These are phyloP conservation scores for Callopanchax toddi DNA, from an alignment of 2,113 vertebrate species.

Conservation along the genomic window DNA sequence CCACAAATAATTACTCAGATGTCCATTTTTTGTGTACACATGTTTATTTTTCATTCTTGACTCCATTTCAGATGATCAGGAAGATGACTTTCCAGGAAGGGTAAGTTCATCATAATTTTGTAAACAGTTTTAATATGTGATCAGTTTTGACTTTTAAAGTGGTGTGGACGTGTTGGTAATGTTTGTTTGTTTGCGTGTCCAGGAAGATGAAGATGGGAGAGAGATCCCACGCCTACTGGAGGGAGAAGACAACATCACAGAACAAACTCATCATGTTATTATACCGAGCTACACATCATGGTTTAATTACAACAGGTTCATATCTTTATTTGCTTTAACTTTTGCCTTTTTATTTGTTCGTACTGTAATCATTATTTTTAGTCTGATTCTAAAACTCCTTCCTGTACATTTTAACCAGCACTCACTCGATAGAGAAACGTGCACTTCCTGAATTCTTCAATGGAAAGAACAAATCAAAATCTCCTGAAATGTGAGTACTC, in stretches of 20 bases:
- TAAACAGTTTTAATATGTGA: no score
- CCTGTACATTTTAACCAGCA: slow-evolving; percentile 70
- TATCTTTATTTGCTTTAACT: neutral
- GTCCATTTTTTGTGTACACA: neutral
- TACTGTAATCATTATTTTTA: neutral
- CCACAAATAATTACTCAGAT: neutral
- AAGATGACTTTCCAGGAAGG: slow-evolving; percentile 93
- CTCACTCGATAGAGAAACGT: slow-evolving; percentile 94
- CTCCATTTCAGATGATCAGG: slow-evolving; percentile 89
- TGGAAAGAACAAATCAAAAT: slow-evolving; percentile 97
- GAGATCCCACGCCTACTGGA: slow-evolving; percentile 88
- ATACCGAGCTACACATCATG: slow-evolving; percentile 96
- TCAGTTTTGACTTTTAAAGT: no score
- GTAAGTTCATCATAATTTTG: no score
- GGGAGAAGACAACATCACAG: slow-evolving; percentile 91
- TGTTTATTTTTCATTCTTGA: neutral
- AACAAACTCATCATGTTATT: slow-evolving; percentile 97
- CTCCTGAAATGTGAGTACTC: slow-evolving; percentile 94
- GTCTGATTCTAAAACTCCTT: neutral
- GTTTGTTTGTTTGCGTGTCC: slow-evolving; percentile 50
- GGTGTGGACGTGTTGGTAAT: neutral
- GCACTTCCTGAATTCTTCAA: slow-evolving; percentile 97
- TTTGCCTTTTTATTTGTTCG: neutral
- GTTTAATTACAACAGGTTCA: slow-evolving; percentile 98
- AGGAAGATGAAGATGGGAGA: slow-evolving; percentile 91